Percentiles rank a stretch among this genome's conserved stretches.
Conservation (phyloP, 2,888 invertebrate species). For the Drosophila birchii region DNA sequence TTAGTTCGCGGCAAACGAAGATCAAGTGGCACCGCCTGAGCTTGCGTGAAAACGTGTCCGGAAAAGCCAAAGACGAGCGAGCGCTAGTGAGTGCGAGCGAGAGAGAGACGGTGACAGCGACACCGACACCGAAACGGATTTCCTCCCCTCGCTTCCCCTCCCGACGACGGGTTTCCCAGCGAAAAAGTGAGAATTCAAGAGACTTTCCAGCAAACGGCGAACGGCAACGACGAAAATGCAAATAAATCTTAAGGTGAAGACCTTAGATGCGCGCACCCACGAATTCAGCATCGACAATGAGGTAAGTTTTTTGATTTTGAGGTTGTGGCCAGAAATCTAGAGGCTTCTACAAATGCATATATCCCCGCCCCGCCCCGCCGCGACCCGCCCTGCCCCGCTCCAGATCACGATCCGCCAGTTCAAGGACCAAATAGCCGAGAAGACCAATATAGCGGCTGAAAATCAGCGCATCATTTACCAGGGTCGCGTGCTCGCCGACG, state of each 20-base stretch:
- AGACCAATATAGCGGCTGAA: slow-evolving; percentile 91
- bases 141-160: background rate
- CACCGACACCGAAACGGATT: slow-evolving; percentile 21
- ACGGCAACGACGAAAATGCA: slow-evolving; percentile 78
- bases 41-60: slow-evolving; percentile 33
- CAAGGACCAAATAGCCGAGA: slow-evolving; percentile 91
- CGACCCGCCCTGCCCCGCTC: slow-evolving; percentile 20
- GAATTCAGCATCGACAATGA: slow-evolving; percentile 92
- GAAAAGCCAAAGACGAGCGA: slow-evolving; percentile 23
- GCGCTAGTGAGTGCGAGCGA: slow-evolving; percentile 22
- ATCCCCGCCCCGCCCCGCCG: background rate
- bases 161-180: slow-evolving; percentile 10
- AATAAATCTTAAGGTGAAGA: slow-evolving; percentile 94
- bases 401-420: slow-evolving; percentile 93
- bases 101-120: slow-evolving; percentile 32
- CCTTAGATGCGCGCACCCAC: slow-evolving; percentile 94
- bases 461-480: slow-evolving; percentile 96
- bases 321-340: slow-evolving; percentile 44
- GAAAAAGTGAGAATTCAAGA: slow-evolving; percentile 31
- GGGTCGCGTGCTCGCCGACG: slow-evolving; percentile 96
- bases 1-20: background rate
- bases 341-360: slow-evolving; percentile 22
- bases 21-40: background rate
- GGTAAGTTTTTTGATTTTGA: slow-evolving; percentile 87
- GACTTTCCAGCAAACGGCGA: slow-evolving; percentile 39